phyloP scores from a whole-genome alignment of 2,113 vertebrate genomes.

The Elachura formosa region DNA sequence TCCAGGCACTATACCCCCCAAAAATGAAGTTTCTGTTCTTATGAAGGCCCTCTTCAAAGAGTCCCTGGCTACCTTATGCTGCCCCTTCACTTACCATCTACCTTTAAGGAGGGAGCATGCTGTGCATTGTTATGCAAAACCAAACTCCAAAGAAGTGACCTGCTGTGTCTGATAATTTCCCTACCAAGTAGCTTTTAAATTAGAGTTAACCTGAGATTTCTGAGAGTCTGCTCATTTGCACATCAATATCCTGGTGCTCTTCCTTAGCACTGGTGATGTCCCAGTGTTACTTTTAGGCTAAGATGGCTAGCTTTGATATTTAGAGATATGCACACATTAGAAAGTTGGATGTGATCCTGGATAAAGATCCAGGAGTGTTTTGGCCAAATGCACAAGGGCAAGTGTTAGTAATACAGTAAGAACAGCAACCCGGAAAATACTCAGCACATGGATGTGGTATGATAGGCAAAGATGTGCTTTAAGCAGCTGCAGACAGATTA shows the following conservation, averaged over 20 bases:
- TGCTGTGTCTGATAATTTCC: conserved; percentile 13
- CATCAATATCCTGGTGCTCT: conserved; percentile 7
- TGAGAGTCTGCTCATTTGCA: conserved; percentile 15
- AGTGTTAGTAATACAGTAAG: background rate
- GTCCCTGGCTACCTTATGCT: background rate
- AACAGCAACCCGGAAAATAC: background rate
- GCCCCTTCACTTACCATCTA: background rate
- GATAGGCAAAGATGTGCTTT: background rate
- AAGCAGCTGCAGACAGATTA: background rate
- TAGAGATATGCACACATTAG: conserved; percentile 12
- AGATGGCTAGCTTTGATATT: conserved; percentile 47
- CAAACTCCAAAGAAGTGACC: background rate
- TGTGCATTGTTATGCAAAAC: conserved; percentile 47
- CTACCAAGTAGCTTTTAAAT: background rate
- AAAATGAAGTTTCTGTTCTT: background rate
- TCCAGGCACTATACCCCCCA: background rate
- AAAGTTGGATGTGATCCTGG: background rate
- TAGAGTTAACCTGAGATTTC: conserved; percentile 22
- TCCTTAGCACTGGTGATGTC: background rate
- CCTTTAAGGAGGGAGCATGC: background rate
- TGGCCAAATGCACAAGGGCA: background rate
- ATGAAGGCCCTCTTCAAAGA: background rate
- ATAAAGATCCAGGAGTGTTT: background rate
- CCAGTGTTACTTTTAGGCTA: conserved; percentile 14
- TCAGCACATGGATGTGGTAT: background rate